Conservation (phyloP, 2,113 vertebrate species). For the Microcebus griseorufus region DNA sequence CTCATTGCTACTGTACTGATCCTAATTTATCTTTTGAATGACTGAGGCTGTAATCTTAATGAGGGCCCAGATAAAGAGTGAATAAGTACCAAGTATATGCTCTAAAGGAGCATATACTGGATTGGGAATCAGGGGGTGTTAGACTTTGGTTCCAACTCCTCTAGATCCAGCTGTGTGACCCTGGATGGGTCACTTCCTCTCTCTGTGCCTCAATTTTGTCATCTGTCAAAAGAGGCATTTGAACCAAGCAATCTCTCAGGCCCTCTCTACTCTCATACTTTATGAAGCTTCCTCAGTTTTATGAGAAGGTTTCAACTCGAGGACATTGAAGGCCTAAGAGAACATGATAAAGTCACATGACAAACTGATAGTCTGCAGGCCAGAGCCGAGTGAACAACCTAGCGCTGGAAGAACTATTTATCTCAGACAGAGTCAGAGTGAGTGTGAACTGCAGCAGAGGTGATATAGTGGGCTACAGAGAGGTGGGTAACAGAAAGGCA, state of each 20-base stretch:
- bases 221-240: not conserved
- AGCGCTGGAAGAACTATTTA: not conserved
- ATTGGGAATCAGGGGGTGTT: not conserved
- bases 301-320: not conserved
- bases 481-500: not conserved
- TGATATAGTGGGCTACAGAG: not conserved
- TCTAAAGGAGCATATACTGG: not conserved
- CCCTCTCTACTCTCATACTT: not conserved
- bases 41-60: not conserved
- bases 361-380: not conserved
- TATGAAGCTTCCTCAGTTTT: not conserved
- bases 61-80: not conserved
- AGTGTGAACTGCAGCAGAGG: conserved; percentile 14
- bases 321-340: not conserved
- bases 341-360: conserved; percentile 2
- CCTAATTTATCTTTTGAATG: not conserved
- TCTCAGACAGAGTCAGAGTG: conserved; percentile 9
- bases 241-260: not conserved
- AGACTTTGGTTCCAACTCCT: not conserved
- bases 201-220: not conserved
- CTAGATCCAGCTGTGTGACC: not conserved
- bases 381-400: not conserved
- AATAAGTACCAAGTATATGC: not conserved
- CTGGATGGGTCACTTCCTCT: not conserved
- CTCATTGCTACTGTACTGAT: not conserved